phyloP scores from a whole-genome alignment of 2,888 invertebrate genomes.

The Cryptocheilus praepositus region DNA sequence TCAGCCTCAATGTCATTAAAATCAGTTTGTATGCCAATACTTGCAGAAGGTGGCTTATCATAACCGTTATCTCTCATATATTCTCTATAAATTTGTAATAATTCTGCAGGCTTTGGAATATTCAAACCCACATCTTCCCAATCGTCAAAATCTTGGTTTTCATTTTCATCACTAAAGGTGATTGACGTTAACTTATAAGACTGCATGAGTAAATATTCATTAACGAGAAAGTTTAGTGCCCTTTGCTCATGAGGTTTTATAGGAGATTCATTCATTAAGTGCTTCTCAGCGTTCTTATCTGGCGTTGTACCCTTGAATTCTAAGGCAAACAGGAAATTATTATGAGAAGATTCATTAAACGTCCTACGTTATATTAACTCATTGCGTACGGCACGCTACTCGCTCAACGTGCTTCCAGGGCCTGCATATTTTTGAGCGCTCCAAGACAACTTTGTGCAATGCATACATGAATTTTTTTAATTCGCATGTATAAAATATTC shows the following conservation, averaged over 20 bases:
- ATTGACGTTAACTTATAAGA: conserved; percentile 92
- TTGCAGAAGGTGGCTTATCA: conserved; percentile 76
- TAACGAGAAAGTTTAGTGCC: conserved; percentile 90
- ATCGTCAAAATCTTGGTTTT: conserved; percentile 93
- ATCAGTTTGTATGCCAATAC: conserved; percentile 69
- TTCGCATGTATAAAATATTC: too few relatives aligned
- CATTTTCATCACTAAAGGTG: conserved; percentile 94
- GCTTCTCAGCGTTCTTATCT: conserved; percentile 74
- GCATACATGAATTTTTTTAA: too few relatives aligned
- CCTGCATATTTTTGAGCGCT: too few relatives aligned
- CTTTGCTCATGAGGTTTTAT: conserved; percentile 89
- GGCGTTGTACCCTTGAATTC: conserved; percentile 77
- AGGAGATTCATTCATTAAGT: conserved; percentile 70
- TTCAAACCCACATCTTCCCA: conserved; percentile 95
- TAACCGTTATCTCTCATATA: conserved; percentile 74
- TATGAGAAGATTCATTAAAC: neutral
- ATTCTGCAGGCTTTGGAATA: conserved; percentile 86
- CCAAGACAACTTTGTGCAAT: too few relatives aligned
- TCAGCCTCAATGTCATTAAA: conserved; percentile 35
- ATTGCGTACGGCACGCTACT: too few relatives aligned
- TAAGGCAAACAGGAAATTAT: conserved; percentile 39
- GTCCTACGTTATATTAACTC: too few relatives aligned
- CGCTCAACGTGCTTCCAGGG: too few relatives aligned
- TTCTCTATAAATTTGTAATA: conserved; percentile 83
- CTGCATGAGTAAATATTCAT: conserved; percentile 87